phyloP scores from a whole-genome alignment of 1,140 invertebrate genomes.

The Phthorimaea operculella region DNA sequence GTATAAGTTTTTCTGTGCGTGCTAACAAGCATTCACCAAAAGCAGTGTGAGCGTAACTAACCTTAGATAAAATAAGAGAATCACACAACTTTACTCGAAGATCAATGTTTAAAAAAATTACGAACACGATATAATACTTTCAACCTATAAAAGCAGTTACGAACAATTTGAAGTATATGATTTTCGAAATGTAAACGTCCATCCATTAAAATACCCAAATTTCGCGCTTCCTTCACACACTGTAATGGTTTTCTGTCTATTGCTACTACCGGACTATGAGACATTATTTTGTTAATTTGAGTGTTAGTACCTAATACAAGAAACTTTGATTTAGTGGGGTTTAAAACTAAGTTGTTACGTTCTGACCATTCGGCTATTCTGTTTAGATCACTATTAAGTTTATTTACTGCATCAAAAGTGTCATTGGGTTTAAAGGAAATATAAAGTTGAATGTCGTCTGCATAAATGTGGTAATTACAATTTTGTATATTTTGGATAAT shows the following conservation, averaged over 20 bases:
- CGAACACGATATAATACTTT: neutral
- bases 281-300: neutral
- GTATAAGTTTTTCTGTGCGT: neutral
- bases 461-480: neutral
- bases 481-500: neutral
- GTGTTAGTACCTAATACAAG: neutral
- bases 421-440: neutral
- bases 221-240: neutral
- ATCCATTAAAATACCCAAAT: neutral
- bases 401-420: neutral
- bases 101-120: neutral
- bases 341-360: neutral
- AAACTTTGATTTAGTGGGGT: neutral
- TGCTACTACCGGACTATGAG: neutral
- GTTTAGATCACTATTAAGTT: neutral
- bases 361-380: neutral
- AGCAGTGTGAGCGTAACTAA: neutral
- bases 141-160: neutral
- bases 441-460: neutral
- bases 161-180: neutral
- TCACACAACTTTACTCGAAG: neutral
- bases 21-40: neutral
- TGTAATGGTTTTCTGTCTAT: neutral
- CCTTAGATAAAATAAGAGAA: neutral
- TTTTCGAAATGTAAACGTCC: neutral